Conservation (phyloP, 1,140 invertebrate genomes). For the Pseudomyrmex flavicornis region DNA sequence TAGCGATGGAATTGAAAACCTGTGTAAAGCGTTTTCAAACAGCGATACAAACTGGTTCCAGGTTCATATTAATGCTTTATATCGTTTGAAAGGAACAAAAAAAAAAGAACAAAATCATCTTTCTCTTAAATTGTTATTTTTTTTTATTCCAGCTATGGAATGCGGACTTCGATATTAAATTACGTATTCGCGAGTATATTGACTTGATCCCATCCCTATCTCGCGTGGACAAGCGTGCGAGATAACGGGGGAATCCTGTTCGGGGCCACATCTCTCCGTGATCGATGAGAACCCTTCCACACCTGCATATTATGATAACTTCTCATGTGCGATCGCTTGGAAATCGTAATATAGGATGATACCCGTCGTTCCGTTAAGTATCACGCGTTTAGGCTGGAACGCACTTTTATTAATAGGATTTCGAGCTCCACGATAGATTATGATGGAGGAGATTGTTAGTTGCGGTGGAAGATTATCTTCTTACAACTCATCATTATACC, state of each 20-base stretch:
- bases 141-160: neutral
- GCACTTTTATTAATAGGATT: constrained; percentile 66
- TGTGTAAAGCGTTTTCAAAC: neutral
- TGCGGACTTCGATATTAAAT: neutral
- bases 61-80: neutral
- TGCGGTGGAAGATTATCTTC: constrained; percentile 55
- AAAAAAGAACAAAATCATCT: neutral
- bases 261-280: constrained; percentile 37
- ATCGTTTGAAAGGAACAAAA: too few species aligned
- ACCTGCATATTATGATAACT: constrained; percentile 43
- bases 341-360: constrained; percentile 70
- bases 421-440: constrained; percentile 38
- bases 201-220: constrained; percentile 18
- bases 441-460: constrained; percentile 61
- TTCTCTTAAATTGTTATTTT: constrained; percentile 10
- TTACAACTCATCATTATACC: constrained; percentile 41
- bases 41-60: neutral
- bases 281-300: constrained; percentile 39
- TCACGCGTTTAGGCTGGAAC: constrained; percentile 43
- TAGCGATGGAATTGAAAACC: neutral
- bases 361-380: constrained; percentile 58
- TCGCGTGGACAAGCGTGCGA: neutral
- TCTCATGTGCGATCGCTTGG: neutral
- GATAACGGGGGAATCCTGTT: constrained; percentile 30
- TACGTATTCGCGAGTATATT: neutral